Evolutionary conservation across 2,888 invertebrate species (phyloP).

Genomic region (Macrophya annulata): DNA sequence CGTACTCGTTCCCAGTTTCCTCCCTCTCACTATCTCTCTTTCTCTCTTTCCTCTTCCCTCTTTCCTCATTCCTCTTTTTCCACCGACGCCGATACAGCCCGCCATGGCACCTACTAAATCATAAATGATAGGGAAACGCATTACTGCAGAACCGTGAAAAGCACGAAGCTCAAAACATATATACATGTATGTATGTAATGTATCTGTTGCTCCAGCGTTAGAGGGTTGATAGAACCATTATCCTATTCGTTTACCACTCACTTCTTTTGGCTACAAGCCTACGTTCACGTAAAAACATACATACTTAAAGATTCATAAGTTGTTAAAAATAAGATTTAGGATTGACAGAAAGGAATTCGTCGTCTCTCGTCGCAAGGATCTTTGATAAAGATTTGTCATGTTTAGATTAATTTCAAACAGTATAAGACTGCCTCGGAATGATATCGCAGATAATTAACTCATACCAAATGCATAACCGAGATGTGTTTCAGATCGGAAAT

Average conservation of each 20-base stretch:
- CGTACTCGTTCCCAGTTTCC: conserved; percentile 33
- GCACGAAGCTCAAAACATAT: not conserved
- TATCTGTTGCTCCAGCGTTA: conserved; percentile 42
- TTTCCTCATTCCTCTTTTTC: conserved; percentile 16
- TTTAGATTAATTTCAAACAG: not conserved
- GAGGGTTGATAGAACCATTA: conserved; percentile 6
- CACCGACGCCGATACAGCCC: conserved; percentile 36
- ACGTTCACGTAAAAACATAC: not conserved
- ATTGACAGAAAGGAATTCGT: not conserved
- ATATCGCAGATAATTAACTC: not conserved
- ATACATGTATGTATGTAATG: conserved; percentile 2
- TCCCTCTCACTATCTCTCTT: conserved; percentile 40
- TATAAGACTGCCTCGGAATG: not conserved
- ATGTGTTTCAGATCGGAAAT: not conserved
- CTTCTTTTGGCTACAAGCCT: conserved; percentile 23
- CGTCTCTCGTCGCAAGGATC: not conserved
- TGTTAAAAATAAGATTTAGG: not conserved
- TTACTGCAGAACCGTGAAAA: conserved; percentile 42
- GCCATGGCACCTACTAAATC: conserved; percentile 47
- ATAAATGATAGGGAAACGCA: conserved; percentile 55
- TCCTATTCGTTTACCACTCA: conserved; percentile 13
- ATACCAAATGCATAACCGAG: not conserved
- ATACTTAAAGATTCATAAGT: not conserved
- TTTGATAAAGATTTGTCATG: not conserved
- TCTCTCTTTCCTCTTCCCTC: conserved; percentile 22